phyloP scores from a whole-genome alignment of 2,888 invertebrate species.

The Shargacucullia verbasci region DNA sequence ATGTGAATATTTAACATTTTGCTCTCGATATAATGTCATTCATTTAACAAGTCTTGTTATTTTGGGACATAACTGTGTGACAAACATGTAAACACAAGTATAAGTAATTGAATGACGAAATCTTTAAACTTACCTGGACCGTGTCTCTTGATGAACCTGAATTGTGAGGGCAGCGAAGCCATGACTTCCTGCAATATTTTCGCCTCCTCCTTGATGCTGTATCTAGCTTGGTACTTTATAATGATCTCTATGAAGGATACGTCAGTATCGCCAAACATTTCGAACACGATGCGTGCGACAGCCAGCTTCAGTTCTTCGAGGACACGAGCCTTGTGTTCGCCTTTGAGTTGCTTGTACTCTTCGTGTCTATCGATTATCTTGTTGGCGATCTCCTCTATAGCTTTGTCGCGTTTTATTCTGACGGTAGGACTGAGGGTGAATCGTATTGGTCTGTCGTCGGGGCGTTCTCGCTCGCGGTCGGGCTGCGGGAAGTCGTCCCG shows the following conservation, averaged over 20 bases:
- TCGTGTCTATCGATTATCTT: slow-evolving; percentile 70
- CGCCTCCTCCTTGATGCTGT: slow-evolving; percentile 67
- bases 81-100: not conserved
- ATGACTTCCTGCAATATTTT: slow-evolving; percentile 73
- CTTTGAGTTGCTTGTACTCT: slow-evolving; percentile 54
- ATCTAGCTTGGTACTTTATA: slow-evolving; percentile 74
- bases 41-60: too few relatives aligned
- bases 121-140: slow-evolving; percentile 71
- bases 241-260: slow-evolving; percentile 79
- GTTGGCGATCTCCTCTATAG: slow-evolving; percentile 69
- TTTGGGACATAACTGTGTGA: too few relatives aligned
- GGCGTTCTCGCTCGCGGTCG: slow-evolving; percentile 1
- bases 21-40: too few relatives aligned
- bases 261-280: slow-evolving; percentile 76
- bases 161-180: slow-evolving; percentile 68
- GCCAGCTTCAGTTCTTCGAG: slow-evolving; percentile 65
- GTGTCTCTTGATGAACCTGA: slow-evolving; percentile 67
- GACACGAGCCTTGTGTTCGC: slow-evolving; percentile 64
- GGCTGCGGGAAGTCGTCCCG: slow-evolving; percentile 26
- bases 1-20: not conserved
- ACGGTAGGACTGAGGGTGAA: slow-evolving; percentile 19
- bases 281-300: slow-evolving; percentile 63
- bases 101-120: slow-evolving; percentile 1
- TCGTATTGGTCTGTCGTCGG: slow-evolving; percentile 18
- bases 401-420: slow-evolving; percentile 73